Evolutionary conservation across 2,888 invertebrate genomes (phyloP).

Genomic region (Monochamus alternatus): DNA sequence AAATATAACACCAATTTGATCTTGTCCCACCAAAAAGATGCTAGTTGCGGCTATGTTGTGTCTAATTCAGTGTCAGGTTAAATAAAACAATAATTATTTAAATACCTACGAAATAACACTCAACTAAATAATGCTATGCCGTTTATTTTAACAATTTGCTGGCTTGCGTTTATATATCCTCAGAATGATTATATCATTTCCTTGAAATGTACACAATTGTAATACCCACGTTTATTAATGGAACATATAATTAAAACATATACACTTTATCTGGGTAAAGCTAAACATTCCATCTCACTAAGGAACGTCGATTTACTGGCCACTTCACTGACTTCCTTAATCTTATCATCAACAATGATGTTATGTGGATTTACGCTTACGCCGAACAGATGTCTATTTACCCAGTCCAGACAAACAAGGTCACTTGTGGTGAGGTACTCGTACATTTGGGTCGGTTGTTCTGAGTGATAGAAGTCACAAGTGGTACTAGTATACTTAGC

Average conservation of each 20-base stretch:
- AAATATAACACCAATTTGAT: not conserved
- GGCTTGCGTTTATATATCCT: too few species aligned
- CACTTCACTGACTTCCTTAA: constrained; percentile 58
- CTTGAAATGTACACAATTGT: too few species aligned
- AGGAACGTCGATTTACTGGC: constrained; percentile 52
- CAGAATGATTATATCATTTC: too few species aligned
- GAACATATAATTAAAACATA: not conserved
- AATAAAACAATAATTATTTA: too few species aligned
- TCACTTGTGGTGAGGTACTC: constrained; percentile 61
- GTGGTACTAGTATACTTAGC: constrained; percentile 40
- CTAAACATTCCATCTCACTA: constrained; percentile 38
- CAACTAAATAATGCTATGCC: too few species aligned
- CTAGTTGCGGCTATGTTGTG: too few species aligned
- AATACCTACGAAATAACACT: too few species aligned
- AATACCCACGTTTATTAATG: not conserved
- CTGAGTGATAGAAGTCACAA: constrained; percentile 15
- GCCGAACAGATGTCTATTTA: constrained; percentile 61
- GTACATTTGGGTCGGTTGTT: constrained; percentile 59
- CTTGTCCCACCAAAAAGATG: too few species aligned
- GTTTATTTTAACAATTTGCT: too few species aligned
- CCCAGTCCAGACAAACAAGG: constrained; percentile 63
- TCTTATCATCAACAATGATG: constrained; percentile 59
- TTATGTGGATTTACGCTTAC: constrained; percentile 59
- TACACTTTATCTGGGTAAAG: not conserved
- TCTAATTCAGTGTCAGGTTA: too few species aligned